Evolutionary conservation across 2,888 invertebrate species (phyloP), one percentile per base, ranked within the genome.

Genomic region (Leistus spinibarbis): DNA sequence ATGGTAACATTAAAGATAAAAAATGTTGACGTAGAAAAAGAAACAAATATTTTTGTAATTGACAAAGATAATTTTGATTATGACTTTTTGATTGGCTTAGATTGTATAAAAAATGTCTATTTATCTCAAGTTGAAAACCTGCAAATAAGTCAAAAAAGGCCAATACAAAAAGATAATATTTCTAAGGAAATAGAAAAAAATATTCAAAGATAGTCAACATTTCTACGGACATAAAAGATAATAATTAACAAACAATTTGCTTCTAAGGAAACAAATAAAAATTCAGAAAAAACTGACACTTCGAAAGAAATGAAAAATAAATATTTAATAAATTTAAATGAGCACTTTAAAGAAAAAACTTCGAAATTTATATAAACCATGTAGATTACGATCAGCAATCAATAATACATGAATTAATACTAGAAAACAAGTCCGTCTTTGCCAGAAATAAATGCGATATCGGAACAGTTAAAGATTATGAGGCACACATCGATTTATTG

Each of bases 401-500:
- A 9, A 60, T 76, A 77, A 79, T 79, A 65, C 27, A 79, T 64
- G 75, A 75, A 69, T 57, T 80, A 54, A 76, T 80, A 13, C 71
- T 78, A 22, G 78, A 77, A 76, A 78, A 80, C 76, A 78, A 79
- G 27, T 10, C 54, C 65, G 66, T 79, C 53, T 80, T 80, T 72
- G 78, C 79, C 17, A 80, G 79, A 78, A 78, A 80, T 67, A 80
- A 79, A 78, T 80, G 79, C 69, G 80, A 79, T 72, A 77, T 79
- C 20, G 79, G 80, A 3, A 78, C 69, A 27, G 78, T 80, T 17
- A 79, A 69, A 63, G 76, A 79, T 72, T 80, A 80, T 77, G 80
- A 81, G 79, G 80, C 80, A 22, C 54, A 72, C 60, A 79, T 76
- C 16, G 71, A 78, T 54, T 68, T 77, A 56, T 17, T 76, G 63